These are phyloP conservation scores for Phaethon lepturus DNA, from an alignment of 2,113 vertebrate genomes.

Conservation along the genomic window DNA sequence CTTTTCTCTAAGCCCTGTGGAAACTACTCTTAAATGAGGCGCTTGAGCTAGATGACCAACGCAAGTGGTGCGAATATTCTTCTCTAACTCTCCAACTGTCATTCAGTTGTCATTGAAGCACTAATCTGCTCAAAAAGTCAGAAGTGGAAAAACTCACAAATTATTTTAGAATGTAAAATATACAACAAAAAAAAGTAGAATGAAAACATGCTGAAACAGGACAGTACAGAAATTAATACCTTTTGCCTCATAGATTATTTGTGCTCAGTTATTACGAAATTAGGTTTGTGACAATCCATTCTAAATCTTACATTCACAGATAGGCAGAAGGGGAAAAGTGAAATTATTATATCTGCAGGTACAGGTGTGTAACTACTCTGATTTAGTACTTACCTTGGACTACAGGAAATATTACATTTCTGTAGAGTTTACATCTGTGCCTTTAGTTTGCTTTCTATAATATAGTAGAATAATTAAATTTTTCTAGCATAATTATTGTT, in stretches of 20 bases:
- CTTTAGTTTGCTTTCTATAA: background rate
- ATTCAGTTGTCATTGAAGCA: background rate
- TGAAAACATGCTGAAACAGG: background rate
- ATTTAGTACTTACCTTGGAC: background rate
- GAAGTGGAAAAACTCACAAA: background rate
- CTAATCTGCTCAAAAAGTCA: background rate
- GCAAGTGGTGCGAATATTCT: background rate
- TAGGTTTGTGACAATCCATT: background rate
- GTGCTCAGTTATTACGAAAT: background rate
- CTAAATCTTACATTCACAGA: background rate
- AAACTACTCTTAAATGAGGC: background rate
- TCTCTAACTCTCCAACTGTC: background rate
- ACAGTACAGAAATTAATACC: accelerated
- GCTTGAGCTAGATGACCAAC: background rate
- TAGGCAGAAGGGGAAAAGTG: background rate
- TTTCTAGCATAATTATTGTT: background rate
- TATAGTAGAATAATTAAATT: background rate
- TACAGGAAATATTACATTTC: background rate
- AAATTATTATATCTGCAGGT: background rate
- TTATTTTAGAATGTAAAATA: background rate
- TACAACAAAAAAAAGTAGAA: background rate
- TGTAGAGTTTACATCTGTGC: background rate
- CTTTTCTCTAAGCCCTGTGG: background rate
- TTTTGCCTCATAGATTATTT: background rate
- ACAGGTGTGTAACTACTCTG: background rate